These are phyloP conservation scores for Stomatorhinus walkeri DNA, from an alignment of 2,797 vertebrate species.

Conservation along the genomic window DNA sequence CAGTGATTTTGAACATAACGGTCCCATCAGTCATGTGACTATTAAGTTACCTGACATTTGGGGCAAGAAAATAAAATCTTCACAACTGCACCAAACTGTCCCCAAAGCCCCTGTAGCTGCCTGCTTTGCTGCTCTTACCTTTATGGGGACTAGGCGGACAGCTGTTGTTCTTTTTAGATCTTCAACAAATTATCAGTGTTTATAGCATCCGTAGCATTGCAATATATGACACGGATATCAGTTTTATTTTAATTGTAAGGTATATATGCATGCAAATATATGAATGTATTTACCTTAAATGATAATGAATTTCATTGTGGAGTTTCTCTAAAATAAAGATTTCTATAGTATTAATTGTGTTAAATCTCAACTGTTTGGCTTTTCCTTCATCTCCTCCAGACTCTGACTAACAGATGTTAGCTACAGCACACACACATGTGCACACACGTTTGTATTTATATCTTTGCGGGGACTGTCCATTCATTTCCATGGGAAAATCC, in stretches of 20 bases:
- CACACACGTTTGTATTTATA: background rate
- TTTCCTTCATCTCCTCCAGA: background rate
- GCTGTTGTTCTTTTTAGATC: background rate
- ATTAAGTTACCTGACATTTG: background rate
- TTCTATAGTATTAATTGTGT: background rate
- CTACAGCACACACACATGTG: background rate
- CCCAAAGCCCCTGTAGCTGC: background rate
- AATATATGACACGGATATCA: background rate
- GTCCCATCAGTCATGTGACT: background rate
- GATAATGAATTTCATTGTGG: background rate
- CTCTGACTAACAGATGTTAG: background rate
- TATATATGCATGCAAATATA: background rate
- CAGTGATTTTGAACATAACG: background rate
- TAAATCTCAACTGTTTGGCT: background rate
- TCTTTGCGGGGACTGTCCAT: background rate
- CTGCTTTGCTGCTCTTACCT: background rate
- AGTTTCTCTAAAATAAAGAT: background rate
- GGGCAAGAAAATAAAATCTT: background rate
- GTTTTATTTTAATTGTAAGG: background rate
- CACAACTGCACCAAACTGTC: background rate
- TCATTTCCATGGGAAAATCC: background rate
- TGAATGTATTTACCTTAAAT: background rate
- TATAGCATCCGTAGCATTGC: background rate
- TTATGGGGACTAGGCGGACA: background rate
- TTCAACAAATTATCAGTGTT: background rate